phyloP scores from a whole-genome alignment of 2,888 invertebrate species.

The Sinodicranocentrus sp. region DNA sequence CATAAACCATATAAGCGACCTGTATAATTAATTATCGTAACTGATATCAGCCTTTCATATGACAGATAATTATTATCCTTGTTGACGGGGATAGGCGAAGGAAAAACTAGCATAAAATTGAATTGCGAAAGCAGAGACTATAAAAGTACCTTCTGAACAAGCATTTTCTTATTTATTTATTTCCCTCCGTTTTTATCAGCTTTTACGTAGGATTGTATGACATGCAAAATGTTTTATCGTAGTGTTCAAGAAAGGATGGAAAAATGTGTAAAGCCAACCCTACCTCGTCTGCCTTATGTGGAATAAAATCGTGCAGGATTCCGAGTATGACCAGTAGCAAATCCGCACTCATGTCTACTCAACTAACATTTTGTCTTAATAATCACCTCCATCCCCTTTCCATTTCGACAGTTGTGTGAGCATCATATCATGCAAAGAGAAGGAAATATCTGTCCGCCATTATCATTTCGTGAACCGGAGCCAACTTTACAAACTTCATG shows the following conservation, averaged over 20 bases:
- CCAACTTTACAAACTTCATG: too few species aligned
- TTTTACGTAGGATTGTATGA: too few species aligned
- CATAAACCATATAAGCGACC: too few species aligned
- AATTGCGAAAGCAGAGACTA: slow-evolving; percentile 33
- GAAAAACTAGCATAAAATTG: slow-evolving; percentile 18
- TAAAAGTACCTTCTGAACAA: neutral
- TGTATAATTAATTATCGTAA: slow-evolving; percentile 31
- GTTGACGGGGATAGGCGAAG: too few species aligned
- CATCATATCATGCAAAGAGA: too few species aligned
- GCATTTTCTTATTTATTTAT: slow-evolving; percentile 1
- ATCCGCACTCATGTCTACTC: neutral
- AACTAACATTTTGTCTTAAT: slow-evolving; percentile 27
- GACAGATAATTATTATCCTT: slow-evolving; percentile 44
- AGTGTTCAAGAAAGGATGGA: too few species aligned
- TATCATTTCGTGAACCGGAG: too few species aligned
- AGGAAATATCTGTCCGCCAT: too few species aligned
- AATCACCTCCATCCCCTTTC: slow-evolving; percentile 29
- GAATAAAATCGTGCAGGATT: too few species aligned
- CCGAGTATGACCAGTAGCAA: slow-evolving; percentile 47
- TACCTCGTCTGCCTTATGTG: too few species aligned
- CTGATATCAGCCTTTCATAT: slow-evolving; percentile 42
- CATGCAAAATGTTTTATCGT: too few species aligned
- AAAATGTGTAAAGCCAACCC: too few species aligned
- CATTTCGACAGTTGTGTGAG: slow-evolving; percentile 12
- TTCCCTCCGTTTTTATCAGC: neutral